phyloP scores from a whole-genome alignment of 2,113 vertebrate species.

The Xenopus tropicalis region DNA sequence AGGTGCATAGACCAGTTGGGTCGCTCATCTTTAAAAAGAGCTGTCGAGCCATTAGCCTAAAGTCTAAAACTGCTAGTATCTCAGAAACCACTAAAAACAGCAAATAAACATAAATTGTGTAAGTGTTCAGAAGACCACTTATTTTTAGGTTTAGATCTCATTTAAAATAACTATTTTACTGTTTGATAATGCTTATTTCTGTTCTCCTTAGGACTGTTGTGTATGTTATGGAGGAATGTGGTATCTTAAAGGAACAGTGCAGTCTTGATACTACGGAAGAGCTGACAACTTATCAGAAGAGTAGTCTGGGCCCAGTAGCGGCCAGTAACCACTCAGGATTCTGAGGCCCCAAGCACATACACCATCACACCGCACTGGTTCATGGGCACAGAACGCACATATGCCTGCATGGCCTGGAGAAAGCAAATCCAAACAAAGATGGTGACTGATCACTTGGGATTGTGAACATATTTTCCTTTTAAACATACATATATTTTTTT shows the following conservation, averaged over 20 bases:
- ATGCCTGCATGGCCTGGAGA: conserved; percentile 31
- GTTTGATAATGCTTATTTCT: not conserved
- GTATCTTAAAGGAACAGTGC: conserved; percentile 96
- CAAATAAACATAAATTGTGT: too few species aligned
- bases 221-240: conserved; percentile 89
- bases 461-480: conserved; percentile 54
- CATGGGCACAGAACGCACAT: not conserved
- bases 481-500: not conserved
- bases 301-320: conserved; percentile 33
- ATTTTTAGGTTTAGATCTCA: too few species aligned
- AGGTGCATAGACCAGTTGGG: too few species aligned
- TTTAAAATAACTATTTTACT: too few species aligned
- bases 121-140: too few species aligned
- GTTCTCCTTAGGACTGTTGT: conserved; percentile 84
- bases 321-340: conserved; percentile 15
- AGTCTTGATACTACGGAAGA: conserved; percentile 76
- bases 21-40: too few species aligned
- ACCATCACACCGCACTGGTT: conserved; percentile 28
- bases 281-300: conserved; percentile 32
- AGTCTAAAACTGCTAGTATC: too few species aligned
- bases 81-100: too few species aligned
- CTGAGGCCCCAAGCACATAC: conserved; percentile 33
- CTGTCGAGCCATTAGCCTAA: too few species aligned
- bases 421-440: conserved; percentile 34
- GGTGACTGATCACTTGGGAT: conserved; percentile 54